phyloP scores from a whole-genome alignment of 2,888 invertebrate genomes.

The Lasioglossum vierecki region DNA sequence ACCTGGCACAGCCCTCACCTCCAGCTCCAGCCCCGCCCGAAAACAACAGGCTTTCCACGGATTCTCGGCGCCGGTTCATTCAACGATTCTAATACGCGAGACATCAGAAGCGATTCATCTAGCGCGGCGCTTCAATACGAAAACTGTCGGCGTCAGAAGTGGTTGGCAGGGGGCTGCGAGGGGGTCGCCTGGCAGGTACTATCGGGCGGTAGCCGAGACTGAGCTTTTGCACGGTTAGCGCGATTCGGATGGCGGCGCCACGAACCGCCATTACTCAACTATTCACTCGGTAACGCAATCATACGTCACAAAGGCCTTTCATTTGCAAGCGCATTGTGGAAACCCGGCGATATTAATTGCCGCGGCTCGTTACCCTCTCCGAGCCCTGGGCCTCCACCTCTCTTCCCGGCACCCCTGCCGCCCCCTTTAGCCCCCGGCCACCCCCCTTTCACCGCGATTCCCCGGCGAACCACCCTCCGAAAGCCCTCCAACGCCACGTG shows the following conservation, averaged over 20 bases:
- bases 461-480: conserved; percentile 46
- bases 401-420: conserved; percentile 10
- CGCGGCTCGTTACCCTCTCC: conserved; percentile 83
- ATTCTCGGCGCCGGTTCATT: neutral
- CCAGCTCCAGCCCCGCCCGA: neutral
- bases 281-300: conserved; percentile 84
- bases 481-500: conserved; percentile 55
- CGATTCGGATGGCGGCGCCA: conserved; percentile 78
- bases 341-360: conserved; percentile 84
- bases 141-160: conserved; percentile 56
- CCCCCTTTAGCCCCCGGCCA: neutral
- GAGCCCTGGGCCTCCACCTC: conserved; percentile 46
- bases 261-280: conserved; percentile 83
- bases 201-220: conserved; percentile 68
- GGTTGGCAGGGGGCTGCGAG: conserved; percentile 13
- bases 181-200: conserved; percentile 68
- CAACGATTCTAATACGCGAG: conserved; percentile 24
- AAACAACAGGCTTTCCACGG: neutral
- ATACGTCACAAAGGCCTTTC: conserved; percentile 84
- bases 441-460: conserved; percentile 10
- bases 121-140: conserved; percentile 48
- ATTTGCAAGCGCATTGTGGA: conserved; percentile 84
- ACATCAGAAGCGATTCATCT: conserved; percentile 45
- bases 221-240: conserved; percentile 74
- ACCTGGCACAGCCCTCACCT: neutral